These are phyloP conservation scores for Sigmodon hispidus DNA, from an alignment of 2,113 vertebrate species.

Conservation along the genomic window DNA sequence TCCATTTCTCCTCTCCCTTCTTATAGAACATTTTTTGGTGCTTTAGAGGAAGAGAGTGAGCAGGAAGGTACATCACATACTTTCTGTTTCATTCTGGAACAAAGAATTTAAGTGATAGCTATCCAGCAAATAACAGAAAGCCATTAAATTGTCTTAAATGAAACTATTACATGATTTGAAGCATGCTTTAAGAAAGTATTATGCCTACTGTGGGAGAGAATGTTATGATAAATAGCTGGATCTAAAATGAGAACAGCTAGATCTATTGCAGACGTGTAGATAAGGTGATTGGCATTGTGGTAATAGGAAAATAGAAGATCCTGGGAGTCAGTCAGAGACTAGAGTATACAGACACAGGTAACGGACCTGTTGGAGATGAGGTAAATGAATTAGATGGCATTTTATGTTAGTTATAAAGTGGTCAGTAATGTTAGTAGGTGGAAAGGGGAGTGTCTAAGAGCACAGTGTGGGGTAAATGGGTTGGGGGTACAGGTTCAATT, in stretches of 20 bases:
- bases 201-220: background rate
- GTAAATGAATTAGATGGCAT: background rate
- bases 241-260: background rate
- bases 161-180: background rate
- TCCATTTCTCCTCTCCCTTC: background rate
- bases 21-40: background rate
- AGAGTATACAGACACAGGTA: background rate
- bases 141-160: background rate
- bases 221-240: slow-evolving; percentile 20
- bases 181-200: slow-evolving; percentile 5
- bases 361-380: background rate
- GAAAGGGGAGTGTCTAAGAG: background rate
- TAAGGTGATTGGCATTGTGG: background rate
- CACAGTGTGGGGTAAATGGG: background rate
- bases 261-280: background rate
- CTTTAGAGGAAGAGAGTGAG: background rate
- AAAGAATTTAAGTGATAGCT: background rate
- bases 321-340: background rate
- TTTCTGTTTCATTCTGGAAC: background rate
- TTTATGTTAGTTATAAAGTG: background rate
- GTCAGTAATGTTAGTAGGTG: background rate
- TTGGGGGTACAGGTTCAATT: background rate
- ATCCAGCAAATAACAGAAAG: background rate
- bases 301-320: background rate
- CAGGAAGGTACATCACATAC: background rate